Evolutionary conservation across 2,113 vertebrate species (phyloP), one percentile per base, ranked within the genome.

Genomic region (Nipponia nippon): DNA sequence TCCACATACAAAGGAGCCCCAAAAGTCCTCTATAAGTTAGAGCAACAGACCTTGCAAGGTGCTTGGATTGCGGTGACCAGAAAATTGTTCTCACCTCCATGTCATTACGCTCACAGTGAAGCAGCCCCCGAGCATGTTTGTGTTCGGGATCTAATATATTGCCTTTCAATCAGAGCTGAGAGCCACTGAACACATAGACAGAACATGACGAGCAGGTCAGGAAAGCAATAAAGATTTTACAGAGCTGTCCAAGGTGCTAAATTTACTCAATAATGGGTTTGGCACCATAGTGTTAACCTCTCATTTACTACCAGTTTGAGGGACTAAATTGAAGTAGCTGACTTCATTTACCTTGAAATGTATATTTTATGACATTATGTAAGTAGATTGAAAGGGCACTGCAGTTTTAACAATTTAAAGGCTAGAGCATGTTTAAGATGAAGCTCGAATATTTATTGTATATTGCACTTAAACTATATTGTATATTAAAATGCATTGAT

Each of bases 201-300:
- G 99, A 99, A 99, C 99, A 99, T 99, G 99, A 99, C 98, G 99
- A 99, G 98, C 99, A 98, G 99, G 99, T 99, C 99, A 99, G 99
- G 98, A 99, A 99, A 99, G 99, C 99, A 99, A 99, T 99, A 99
- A 99, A 99, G 99, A 99, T 99, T 99, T 99, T 99, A 98, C 99
- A 99, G 99, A 99, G 99, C 99, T 99, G 99, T 99, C 99, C 99
- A 98, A 99, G 99, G 99, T 99, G 99, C 99, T 99, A 99, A 99
- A 99, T 99, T 99, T 99, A 99, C 99, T 99, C 99, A 99, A 99
- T 99, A 99, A 99, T 99, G 99, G 99, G 98, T 99, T 98, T 99
- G 98, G 99, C 99, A 99, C 99, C 99, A 98, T 98, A 98, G 98
- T 99, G 99, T 99, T 99, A 99, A 99, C 99, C 99, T 99, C 99